Evolutionary conservation across 1,140 invertebrate species (phyloP), one percentile per base, ranked within the genome.

Genomic region (Drosophila triauraria): DNA sequence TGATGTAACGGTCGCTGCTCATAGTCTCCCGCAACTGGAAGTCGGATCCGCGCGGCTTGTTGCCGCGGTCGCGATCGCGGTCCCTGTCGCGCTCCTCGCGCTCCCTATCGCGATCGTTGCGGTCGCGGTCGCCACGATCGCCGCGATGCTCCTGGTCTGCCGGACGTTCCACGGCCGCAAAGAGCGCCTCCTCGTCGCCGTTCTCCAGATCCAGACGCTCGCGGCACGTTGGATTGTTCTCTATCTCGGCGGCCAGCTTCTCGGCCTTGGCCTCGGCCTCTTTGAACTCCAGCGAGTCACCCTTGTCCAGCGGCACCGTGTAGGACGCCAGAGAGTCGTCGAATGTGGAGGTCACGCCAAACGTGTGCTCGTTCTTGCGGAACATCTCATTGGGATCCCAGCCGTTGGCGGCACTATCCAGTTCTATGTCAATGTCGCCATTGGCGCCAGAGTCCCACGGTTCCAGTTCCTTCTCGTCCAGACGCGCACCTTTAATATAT

Each of bases 301-400:
- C 96, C 87, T 96, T 95, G 88, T 98, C 96, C 79, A 98, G 92
- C 57, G 95, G 96, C 68, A 97, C 95, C n/a, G 98, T 99, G 82
- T 99, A 99, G 27, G 97, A 97, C 17, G 95, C 94, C 67, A 99
- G 93, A 50, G 95, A 96, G 74, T 97, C 96, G 92, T 98, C 97
- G 93, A 97, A 99, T 7, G 96, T 97, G 67, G 97, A 97, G 80
- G 96, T 95, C 10, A 99, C 97, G 63, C 97, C 97, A 93, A 98
- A 98, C 59, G 96, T 93, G 93, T 97, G 95, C 93, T 98, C 97
- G 94, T 99, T 99, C 91, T 96, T 97, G 56, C 95, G 94, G 93
- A 99, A 99, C 98, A 99, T 99, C 74, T 99, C 98, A 92, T 97
- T 95, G 1, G 96, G 96, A 94, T 98, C 97, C 98, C 98, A 99